Base-by-base conservation (phyloP, 2,888 invertebrate genomes). In the Tipula unca region DNA sequence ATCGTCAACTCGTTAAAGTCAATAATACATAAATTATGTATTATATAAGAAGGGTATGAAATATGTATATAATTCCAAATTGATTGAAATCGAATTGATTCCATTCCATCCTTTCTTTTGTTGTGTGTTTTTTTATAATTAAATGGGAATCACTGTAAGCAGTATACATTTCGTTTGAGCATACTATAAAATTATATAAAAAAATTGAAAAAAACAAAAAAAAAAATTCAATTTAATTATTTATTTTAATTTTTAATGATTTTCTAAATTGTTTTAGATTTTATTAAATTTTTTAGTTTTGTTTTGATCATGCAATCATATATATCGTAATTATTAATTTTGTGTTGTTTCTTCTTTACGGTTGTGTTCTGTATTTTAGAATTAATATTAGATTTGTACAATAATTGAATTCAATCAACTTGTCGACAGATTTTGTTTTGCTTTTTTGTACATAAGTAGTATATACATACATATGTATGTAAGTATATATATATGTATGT, bases 201-300 rank as follows among this genome's bases (percentile, higher is more conserved):
- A 69, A 69, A 69, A 69, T 8, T 32, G 3, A 32, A 32, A 32
- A 32, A 32, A 32, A 1, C 32, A n/a, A n/a, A n/a, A n/a, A n/a
- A n/a, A n/a, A n/a, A n/a, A n/a, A n/a, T n/a, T 48, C n/a, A 69
- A 69, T 69, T 69, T 69, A 69, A 69, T 69, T 69, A 69, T 20
- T 69, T 69, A 69, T 69, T 69, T 69, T 69, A 69, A 69, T 69
- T 69, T 69, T 69, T 69, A 69, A 69, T 69, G 69, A 69, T 69
- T 69, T 69, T 69, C 69, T 69, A 69, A 69, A 69, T 69, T 25
- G 20, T 69, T 25, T 69, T 69, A 69, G 25, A 69, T 69, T 69
- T 54, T 17, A 54, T 54, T 54, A 54, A 54, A 54, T 54, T 69
- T 69, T 69, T 69, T 69, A 25, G 25, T 20, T 69, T 69, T 69